These are phyloP conservation scores for Turdus rufiventris DNA, from an alignment of 2,113 vertebrate species.

Conservation along the genomic window DNA sequence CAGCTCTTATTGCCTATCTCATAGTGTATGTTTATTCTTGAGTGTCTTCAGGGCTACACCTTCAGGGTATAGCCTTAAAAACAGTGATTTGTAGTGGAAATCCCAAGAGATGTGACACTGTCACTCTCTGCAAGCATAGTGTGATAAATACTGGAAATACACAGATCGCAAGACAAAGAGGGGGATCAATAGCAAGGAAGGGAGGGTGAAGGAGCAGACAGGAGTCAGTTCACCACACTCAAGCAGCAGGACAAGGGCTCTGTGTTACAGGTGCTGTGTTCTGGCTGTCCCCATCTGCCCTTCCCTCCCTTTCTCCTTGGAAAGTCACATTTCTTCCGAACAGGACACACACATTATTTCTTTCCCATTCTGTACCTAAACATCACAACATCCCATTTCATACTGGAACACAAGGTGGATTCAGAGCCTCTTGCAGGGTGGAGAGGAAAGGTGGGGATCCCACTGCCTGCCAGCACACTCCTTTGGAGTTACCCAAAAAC, in stretches of 20 bases:
- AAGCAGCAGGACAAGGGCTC: not conserved
- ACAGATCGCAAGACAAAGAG: not conserved
- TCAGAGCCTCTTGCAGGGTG: not conserved
- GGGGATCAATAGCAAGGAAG: not conserved
- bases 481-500: fast-evolving
- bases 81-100: not conserved
- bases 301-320: not conserved
- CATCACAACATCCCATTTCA: not conserved
- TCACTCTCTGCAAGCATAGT: not conserved
- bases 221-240: not conserved
- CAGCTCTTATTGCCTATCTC: not conserved
- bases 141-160: not conserved
- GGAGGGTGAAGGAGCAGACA: not conserved
- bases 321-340: not conserved
- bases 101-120: fast-evolving
- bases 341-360: fast-evolving
- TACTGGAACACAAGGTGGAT: fast-evolving
- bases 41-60: not conserved
- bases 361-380: not conserved
- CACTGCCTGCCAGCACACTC: not conserved
- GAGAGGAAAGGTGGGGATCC: not conserved
- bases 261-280: not conserved
- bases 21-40: not conserved
- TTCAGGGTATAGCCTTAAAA: not conserved
- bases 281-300: fast-evolving